Base-by-base conservation (phyloP, 2,888 invertebrate species). In the Patella ulyssiponensis region DNA sequence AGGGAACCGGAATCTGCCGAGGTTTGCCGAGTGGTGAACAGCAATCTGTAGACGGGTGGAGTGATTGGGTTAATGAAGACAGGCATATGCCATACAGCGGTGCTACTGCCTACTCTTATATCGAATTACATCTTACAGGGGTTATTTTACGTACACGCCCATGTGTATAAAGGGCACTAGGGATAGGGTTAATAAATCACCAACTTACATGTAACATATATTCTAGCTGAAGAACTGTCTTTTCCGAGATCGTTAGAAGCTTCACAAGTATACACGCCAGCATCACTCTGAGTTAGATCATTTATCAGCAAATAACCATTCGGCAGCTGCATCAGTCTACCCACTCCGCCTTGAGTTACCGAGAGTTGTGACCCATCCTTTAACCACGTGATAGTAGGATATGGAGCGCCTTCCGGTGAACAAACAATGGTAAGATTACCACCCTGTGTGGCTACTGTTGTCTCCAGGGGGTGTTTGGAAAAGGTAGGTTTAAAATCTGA, bases 381-480 rank as follows among this genome's bases (percentile, higher is more conserved):
- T 0, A 95, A 96, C 98, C 98, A 98, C 69, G 94, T 94, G 89
- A 96, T 97, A 84, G 95, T 79, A 1, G 89, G 86, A 27, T 94
- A 94, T 0, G 98, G 98, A 0, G 98, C 98, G 15, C 97, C 98
- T 92, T 98, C 98, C 0, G 98, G 98, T 90, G 95, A 95, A 90
- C 98, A 98, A 2, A 84, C 70, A 76, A 98, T 95, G 0, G 98
- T 97, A 0, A 96, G 95, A 91, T 98, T 98, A 17, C 97, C 97
- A 17, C 96, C 96, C 91, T 96, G 96, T 2, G 96, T 96, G 0
- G 97, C 97, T 14, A 96, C 96, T 69, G 81, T 82, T 92, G 97
- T 96, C 0, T 95, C 94, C 44, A 98, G 92, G 0, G 98, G 98
- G 56, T 94, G 93, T 91, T 98, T 98, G 87, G 96, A 95, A 90